Conservation (phyloP, 1,140 invertebrate species). For the Platyscapa corneri region DNA sequence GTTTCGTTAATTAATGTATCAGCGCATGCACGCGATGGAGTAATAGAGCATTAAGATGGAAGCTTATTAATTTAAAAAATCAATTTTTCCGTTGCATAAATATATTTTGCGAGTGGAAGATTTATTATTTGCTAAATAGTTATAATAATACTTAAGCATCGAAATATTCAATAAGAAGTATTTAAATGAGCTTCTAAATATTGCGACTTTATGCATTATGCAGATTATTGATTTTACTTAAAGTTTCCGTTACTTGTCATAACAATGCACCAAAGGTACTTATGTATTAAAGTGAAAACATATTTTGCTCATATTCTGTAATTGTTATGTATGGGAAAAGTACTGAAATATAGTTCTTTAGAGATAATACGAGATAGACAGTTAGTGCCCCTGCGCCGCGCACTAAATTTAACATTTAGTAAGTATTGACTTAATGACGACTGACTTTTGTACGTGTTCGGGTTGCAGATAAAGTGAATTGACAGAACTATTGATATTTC, state of each 20-base stretch:
- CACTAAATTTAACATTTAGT: neutral
- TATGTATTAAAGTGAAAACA: neutral
- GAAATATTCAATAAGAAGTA: neutral
- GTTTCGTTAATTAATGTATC: neutral
- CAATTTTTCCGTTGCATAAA: neutral
- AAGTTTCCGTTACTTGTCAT: neutral
- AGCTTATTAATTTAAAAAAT: neutral
- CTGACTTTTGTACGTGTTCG: neutral
- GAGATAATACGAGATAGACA: neutral
- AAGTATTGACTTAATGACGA: neutral
- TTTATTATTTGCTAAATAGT: neutral
- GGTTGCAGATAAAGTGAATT: neutral
- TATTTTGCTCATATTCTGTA: neutral
- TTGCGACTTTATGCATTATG: neutral
- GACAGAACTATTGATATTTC: neutral
- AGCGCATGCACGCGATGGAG: neutral
- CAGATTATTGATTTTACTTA: neutral
- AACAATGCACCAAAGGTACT: neutral
- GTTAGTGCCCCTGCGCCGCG: neutral
- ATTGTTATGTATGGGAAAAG: neutral
- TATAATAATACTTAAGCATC: neutral
- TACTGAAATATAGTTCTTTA: neutral
- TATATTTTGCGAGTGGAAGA: neutral
- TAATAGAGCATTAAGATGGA: neutral
- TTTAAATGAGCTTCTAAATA: neutral